Evolutionary conservation across 2,797 vertebrate genomes (phyloP).

Genomic region (Huso huso): DNA sequence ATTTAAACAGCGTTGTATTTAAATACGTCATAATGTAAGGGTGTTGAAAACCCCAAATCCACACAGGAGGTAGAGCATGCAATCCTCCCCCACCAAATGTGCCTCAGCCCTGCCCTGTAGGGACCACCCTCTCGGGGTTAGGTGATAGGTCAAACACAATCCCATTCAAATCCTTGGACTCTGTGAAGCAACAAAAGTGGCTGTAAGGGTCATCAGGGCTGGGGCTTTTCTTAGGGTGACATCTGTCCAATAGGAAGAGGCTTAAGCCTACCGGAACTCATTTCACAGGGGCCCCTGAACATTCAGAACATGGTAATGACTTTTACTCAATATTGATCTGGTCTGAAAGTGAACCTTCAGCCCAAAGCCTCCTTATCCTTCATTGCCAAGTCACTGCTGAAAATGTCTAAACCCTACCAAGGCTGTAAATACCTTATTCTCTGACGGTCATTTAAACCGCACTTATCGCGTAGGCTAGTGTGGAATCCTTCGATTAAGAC

Average conservation of each 20-base stretch:
- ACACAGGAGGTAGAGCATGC: not conserved
- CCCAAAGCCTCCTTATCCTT: no score
- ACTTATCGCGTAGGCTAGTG: no score
- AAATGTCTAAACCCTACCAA: no score
- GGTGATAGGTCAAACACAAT: conserved; percentile 49
- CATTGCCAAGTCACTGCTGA: no score
- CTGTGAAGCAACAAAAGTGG: conserved; percentile 13
- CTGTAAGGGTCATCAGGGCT: conserved; percentile 48
- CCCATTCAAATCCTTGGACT: conserved; percentile 47
- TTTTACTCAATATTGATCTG: conserved; percentile 52
- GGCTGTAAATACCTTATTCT: no score
- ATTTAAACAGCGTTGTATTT: no score
- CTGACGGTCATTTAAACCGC: no score
- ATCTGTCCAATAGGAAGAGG: conserved; percentile 32
- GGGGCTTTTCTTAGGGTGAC: conserved; percentile 36
- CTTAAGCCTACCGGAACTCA: conserved; percentile 28
- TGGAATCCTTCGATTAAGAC: no score
- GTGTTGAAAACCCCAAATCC: not conserved
- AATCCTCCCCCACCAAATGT: conserved; percentile 17
- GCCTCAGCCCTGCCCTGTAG: conserved; percentile 7
- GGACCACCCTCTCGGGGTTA: conserved; percentile 39
- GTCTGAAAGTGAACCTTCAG: conserved; percentile 30
- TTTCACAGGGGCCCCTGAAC: conserved; percentile 32
- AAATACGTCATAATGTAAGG: no score
- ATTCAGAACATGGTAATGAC: conserved; percentile 56